Evolutionary conservation across 2,888 invertebrate genomes (phyloP).

Genomic region (Orthosia gracilis): DNA sequence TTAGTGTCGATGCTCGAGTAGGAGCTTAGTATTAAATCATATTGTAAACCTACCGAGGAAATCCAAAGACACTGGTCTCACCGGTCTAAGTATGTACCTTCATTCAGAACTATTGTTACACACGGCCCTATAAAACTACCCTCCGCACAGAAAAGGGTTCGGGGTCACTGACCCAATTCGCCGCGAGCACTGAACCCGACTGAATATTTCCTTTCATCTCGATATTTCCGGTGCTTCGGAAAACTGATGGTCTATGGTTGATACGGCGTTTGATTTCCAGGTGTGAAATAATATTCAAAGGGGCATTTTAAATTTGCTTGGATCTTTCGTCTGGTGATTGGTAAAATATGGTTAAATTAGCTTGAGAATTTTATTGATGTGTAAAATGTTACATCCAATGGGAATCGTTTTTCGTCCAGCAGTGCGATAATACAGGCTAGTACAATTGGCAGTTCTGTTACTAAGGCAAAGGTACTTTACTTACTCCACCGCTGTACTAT

Average conservation of each 20-base stretch:
- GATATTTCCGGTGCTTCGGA: slow-evolving; percentile 40
- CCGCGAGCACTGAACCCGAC: slow-evolving; percentile 39
- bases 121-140: slow-evolving; percentile 14
- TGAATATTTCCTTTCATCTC: slow-evolving; percentile 49
- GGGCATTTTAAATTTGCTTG: neutral
- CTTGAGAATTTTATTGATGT: too few relatives aligned
- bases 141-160: slow-evolving; percentile 26
- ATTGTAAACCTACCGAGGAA: too few relatives aligned
- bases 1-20: slow-evolving; percentile 66
- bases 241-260: slow-evolving; percentile 12
- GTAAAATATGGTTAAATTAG: too few relatives aligned
- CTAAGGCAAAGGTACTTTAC: too few relatives aligned
- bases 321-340: neutral
- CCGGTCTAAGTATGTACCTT: neutral
- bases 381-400: too few relatives aligned
- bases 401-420: too few relatives aligned
- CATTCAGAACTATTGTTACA: slow-evolving; percentile 9
- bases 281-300: neutral
- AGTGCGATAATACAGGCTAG: too few relatives aligned
- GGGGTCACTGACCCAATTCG: slow-evolving; percentile 56
- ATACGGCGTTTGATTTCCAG: slow-evolving; percentile 4
- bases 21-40: too few relatives aligned
- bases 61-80: neutral
- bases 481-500: too few relatives aligned
- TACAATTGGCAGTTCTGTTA: too few relatives aligned